phyloP scores from a whole-genome alignment of 2,113 vertebrate species.

The Machaerirhynchus nigripectus region DNA sequence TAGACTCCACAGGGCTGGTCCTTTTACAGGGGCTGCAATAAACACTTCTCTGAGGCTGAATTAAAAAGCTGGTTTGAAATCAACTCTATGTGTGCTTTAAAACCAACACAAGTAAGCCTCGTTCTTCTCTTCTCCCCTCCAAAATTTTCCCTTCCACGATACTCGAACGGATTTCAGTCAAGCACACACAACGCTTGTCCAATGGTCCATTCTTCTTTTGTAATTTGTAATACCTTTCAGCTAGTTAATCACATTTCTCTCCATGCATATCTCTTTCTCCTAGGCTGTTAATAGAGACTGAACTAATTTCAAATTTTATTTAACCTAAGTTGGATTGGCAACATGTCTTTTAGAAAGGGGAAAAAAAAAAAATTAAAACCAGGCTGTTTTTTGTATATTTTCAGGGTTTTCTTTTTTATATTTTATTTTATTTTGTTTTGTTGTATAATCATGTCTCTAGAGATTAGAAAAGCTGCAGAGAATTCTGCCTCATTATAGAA shows the following conservation, averaged over 20 bases:
- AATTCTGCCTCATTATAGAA: slow-evolving; percentile 35
- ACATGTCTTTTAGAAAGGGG: neutral
- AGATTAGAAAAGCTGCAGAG: neutral
- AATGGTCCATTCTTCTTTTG: neutral
- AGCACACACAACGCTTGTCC: neutral
- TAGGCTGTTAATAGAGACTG: neutral
- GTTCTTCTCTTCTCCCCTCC: neutral
- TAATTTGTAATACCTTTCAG: slow-evolving; percentile 16
- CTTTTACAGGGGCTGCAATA: slow-evolving; percentile 20
- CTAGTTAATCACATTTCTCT: slow-evolving; percentile 13
- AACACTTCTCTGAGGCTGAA: slow-evolving; percentile 4
- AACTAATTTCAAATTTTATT: slow-evolving; percentile 46
- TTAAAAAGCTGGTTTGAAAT: slow-evolving; percentile 43
- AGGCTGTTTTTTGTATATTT: neutral
- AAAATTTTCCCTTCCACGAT: neutral
- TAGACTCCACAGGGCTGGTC: slow-evolving; percentile 42
- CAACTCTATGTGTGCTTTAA: neutral
- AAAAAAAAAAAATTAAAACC: neutral
- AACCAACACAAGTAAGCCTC: neutral
- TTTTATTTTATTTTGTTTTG: neutral
- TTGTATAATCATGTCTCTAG: neutral
- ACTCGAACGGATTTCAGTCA: neutral
- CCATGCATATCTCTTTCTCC: slow-evolving; percentile 19
- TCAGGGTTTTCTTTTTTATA: neutral
- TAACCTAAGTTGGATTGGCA: slow-evolving; percentile 17